Evolutionary conservation across 2,113 vertebrate genomes (phyloP).

Genomic region (Pipra filicauda): DNA sequence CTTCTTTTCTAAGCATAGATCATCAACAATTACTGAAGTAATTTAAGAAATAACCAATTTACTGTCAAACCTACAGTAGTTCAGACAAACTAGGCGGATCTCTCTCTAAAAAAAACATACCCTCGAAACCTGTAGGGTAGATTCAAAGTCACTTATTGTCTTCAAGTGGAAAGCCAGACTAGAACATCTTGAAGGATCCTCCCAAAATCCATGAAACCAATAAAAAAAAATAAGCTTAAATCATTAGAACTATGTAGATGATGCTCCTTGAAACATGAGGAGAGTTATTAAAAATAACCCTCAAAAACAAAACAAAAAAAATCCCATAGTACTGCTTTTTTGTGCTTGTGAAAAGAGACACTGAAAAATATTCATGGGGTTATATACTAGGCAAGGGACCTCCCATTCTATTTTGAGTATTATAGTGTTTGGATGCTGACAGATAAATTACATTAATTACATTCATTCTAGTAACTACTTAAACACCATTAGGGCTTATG

Average conservation of each 20-base stretch:
- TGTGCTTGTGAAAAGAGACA: background rate
- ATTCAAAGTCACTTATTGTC: background rate
- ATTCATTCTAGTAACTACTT: slow-evolving; percentile 54
- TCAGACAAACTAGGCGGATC: background rate
- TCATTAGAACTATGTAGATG: background rate
- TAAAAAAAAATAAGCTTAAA: background rate
- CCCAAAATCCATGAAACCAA: background rate
- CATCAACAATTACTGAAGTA: background rate
- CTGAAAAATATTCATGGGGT: background rate
- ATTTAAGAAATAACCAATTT: background rate
- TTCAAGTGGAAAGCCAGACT: background rate
- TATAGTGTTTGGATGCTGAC: slow-evolving; percentile 38
- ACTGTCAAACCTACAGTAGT: background rate
- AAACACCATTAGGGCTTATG: slow-evolving; percentile 50
- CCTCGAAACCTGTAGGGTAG: background rate
- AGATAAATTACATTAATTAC: slow-evolving; percentile 63
- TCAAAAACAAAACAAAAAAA: background rate
- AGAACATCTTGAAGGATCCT: background rate
- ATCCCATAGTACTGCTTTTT: background rate
- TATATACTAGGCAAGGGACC: background rate
- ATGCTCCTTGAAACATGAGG: background rate
- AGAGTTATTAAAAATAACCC: background rate
- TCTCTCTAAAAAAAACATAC: background rate
- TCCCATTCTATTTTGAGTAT: background rate
- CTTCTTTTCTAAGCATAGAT: background rate